These are phyloP conservation scores for Hemicrepidius hirtus DNA, from an alignment of 2,888 invertebrate species.

Conservation along the genomic window DNA sequence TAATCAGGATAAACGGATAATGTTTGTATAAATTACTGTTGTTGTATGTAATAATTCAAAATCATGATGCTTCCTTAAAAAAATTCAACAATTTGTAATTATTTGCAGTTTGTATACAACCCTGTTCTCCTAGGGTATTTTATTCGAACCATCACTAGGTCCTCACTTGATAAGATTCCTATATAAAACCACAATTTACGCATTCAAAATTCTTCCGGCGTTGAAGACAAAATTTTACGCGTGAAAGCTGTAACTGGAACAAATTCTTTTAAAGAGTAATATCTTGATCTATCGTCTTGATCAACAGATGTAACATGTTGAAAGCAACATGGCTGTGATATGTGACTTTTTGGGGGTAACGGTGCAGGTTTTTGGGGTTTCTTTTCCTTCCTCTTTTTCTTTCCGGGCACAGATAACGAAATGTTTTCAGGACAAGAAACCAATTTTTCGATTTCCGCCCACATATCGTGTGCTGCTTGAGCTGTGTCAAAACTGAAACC, in stretches of 20 bases:
- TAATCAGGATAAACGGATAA: neutral
- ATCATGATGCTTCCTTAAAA: too few relatives aligned
- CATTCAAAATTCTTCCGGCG: slow-evolving; percentile 52
- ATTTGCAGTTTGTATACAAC: too few relatives aligned
- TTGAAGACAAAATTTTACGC: slow-evolving; percentile 52
- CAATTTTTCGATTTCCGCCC: slow-evolving; percentile 80
- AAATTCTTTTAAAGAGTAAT: slow-evolving; percentile 81
- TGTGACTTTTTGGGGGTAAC: slow-evolving; percentile 85
- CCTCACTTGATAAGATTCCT: neutral
- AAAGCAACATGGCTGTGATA: slow-evolving; percentile 90
- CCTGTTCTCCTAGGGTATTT: too few relatives aligned
- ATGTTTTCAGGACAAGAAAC: slow-evolving; percentile 87
- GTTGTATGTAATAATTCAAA: too few relatives aligned
- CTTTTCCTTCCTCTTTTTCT: slow-evolving; percentile 75
- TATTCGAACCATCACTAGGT: too few relatives aligned
- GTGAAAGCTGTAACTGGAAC: slow-evolving; percentile 69
- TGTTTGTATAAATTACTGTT: neutral
- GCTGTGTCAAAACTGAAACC: slow-evolving; percentile 88
- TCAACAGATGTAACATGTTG: slow-evolving; percentile 88
- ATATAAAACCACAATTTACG: neutral
- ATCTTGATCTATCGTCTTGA: slow-evolving; percentile 78
- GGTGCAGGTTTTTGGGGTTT: slow-evolving; percentile 75
- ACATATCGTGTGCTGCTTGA: slow-evolving; percentile 82
- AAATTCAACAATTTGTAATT: too few relatives aligned
- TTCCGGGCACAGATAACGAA: slow-evolving; percentile 76